Evolutionary conservation across 2,113 vertebrate species (phyloP).

Genomic region (Vicugna pacos): DNA sequence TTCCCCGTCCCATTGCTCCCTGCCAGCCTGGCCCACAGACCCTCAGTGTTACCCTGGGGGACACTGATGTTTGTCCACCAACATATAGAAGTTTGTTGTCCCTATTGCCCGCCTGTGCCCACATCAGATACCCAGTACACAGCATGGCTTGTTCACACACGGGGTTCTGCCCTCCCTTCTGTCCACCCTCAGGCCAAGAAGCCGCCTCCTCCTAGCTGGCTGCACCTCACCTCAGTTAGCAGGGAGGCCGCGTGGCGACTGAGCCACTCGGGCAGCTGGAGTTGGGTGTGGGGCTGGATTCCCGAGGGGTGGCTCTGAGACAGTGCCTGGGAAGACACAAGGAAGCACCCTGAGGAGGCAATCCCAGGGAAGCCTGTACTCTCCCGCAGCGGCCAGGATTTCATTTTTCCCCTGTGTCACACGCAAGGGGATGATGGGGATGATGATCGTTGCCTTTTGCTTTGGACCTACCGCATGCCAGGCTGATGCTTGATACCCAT

Average conservation of each 20-base stretch:
- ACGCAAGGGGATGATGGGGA: neutral
- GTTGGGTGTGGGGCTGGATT: constrained; percentile 94
- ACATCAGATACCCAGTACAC: neutral
- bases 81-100: neutral
- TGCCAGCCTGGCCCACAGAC: accelerated
- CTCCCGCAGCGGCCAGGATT: neutral
- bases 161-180: neutral
- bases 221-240: constrained; percentile 92
- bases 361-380: neutral
- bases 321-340: constrained; percentile 90
- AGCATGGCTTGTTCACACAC: neutral
- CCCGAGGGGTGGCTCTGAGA: constrained; percentile 94
- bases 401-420: neutral
- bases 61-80: neutral
- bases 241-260: constrained; percentile 92
- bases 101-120: neutral
- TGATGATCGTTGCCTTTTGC: neutral
- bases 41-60: neutral
- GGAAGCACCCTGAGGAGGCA: neutral
- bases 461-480: neutral
- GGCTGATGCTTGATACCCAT: neutral
- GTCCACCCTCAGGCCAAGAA: neutral
- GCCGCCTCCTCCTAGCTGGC: accelerated
- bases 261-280: constrained; percentile 93
- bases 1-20: neutral